These are phyloP conservation scores for Egretta garzetta DNA, from an alignment of 2,113 vertebrate species.

Conservation along the genomic window DNA sequence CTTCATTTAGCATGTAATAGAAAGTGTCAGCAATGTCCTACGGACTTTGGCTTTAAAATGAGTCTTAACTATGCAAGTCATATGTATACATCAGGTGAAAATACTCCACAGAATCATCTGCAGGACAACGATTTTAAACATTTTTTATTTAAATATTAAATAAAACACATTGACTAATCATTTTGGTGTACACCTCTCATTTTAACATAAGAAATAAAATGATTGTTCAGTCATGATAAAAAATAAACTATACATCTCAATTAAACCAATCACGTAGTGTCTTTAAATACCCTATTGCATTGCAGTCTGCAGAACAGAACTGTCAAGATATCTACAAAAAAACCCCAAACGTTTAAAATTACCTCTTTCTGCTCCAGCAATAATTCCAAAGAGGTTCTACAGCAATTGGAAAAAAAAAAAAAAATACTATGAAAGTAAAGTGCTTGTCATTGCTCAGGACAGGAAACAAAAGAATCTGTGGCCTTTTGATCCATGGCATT, in stretches of 20 bases:
- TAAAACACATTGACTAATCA: slow-evolving; percentile 79
- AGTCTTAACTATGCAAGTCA: background rate
- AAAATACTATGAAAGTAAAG: slow-evolving; percentile 74
- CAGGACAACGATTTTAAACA: slow-evolving; percentile 50
- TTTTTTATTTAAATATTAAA: slow-evolving; percentile 86
- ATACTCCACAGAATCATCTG: background rate
- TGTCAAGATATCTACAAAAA: slow-evolving; percentile 32
- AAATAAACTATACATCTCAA: slow-evolving; percentile 75
- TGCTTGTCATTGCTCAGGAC: slow-evolving; percentile 73
- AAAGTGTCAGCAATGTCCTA: background rate
- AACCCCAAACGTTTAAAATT: slow-evolving; percentile 16
- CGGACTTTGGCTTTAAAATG: background rate
- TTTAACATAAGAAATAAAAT: slow-evolving; percentile 78
- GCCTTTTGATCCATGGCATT: slow-evolving; percentile 68
- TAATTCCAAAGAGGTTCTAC: slow-evolving; percentile 64
- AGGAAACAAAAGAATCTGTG: slow-evolving; percentile 63
- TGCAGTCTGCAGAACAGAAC: slow-evolving; percentile 63
- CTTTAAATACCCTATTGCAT: slow-evolving; percentile 68
- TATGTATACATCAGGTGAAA: background rate
- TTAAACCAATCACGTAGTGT: slow-evolving; percentile 67
- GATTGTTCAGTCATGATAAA: slow-evolving; percentile 75
- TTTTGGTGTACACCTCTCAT: slow-evolving; percentile 76
- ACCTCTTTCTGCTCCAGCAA: slow-evolving; percentile 59
- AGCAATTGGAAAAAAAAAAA: slow-evolving; percentile 52
- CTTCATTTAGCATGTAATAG: slow-evolving; percentile 26